A percentile compares a stretch with the other conserved stretches of the same genome.
Evolutionary conservation across 2,113 vertebrate species (phyloP).

Genomic region (Mus pahari): DNA sequence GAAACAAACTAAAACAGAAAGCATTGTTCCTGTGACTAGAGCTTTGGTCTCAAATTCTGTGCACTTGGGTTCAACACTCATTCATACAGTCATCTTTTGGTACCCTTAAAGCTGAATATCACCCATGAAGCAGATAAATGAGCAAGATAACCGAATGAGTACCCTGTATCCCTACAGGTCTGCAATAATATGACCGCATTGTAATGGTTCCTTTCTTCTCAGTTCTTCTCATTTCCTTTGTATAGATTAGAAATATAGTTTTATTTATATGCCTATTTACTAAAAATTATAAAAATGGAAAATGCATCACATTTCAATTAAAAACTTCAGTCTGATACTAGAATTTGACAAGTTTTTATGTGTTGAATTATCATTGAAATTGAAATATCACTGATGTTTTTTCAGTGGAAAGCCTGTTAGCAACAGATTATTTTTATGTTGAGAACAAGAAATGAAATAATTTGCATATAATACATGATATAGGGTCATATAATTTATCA

Average conservation of each 20-base stretch:
- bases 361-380: slow-evolving; percentile 49
- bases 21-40: background rate
- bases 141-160: background rate
- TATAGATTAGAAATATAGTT: background rate
- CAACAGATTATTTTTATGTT: background rate
- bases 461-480: background rate
- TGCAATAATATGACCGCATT: background rate
- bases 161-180: background rate
- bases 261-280: too few species aligned
- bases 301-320: background rate
- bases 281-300: slow-evolving; percentile 8
- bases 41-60: background rate
- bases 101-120: background rate
- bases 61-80: background rate
- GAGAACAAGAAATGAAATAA: slow-evolving; percentile 24
- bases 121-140: background rate
- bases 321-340: background rate
- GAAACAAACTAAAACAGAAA: background rate
- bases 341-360: background rate
- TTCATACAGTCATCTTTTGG: background rate
- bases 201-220: background rate
- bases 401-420: background rate
- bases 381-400: background rate
- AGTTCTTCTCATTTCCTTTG: background rate
- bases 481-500: background rate